Percentiles rank a stretch among this genome's conserved stretches.
Conservation (phyloP, 1,140 invertebrate species). For the Muscidifurax raptorellus region DNA sequence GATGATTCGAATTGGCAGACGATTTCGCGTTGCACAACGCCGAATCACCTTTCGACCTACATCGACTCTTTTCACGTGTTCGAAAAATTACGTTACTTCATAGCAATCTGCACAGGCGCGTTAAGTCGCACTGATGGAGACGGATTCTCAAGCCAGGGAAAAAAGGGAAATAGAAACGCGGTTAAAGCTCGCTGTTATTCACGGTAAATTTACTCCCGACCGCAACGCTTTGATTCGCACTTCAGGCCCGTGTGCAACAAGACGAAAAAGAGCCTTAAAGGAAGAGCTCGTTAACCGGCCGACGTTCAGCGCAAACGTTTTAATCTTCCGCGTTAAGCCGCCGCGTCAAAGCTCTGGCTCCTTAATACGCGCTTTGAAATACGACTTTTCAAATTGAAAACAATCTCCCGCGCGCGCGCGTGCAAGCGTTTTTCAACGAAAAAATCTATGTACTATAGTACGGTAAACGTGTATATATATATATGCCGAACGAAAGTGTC, state of each 20-base stretch:
- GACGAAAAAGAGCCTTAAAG: background rate
- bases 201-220: background rate
- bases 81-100: background rate
- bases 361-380: background rate
- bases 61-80: background rate
- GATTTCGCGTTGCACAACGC: background rate
- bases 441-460: no score
- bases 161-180: no score
- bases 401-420: background rate
- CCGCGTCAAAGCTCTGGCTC: background rate
- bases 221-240: background rate
- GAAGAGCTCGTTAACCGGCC: background rate
- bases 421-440: no score
- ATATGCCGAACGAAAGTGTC: no score
- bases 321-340: background rate
- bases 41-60: background rate
- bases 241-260: background rate
- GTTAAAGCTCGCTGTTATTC: background rate
- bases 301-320: background rate
- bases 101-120: background rate
- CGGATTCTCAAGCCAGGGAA: no score
- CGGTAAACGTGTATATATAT: no score
- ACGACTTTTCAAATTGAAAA: background rate
- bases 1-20: background rate
- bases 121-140: no score